Percentiles rank a stretch among this genome's conserved stretches.
These are phyloP conservation scores for Lasioglossum oenotherae DNA, from an alignment of 2,888 invertebrate species.

Conservation along the genomic window DNA sequence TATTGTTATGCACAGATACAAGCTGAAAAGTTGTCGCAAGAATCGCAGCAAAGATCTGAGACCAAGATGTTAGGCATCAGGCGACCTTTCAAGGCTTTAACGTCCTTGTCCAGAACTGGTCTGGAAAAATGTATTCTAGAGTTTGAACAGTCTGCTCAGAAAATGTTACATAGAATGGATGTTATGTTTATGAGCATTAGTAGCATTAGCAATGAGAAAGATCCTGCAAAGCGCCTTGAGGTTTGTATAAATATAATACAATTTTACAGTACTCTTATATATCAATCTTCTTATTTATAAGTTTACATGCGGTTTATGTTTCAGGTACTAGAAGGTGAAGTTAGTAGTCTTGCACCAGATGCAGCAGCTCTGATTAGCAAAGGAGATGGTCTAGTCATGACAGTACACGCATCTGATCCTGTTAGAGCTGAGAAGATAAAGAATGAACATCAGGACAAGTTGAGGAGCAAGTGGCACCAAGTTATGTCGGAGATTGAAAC, in stretches of 20 bases:
- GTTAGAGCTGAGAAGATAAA: conserved; percentile 87
- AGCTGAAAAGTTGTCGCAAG: conserved; percentile 65
- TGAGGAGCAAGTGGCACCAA: conserved; percentile 88
- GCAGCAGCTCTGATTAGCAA: conserved; percentile 91
- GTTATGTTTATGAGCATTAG: conserved; percentile 87
- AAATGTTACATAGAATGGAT: conserved; percentile 87
- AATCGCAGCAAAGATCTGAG: conserved; percentile 57
- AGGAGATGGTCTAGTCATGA: conserved; percentile 91
- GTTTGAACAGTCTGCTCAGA: conserved; percentile 84
- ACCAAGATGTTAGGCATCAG: conserved; percentile 67
- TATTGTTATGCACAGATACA: conserved; percentile 66
- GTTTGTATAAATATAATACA: conserved; percentile 78
- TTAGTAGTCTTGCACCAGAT: conserved; percentile 89
- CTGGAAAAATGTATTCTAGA: conserved; percentile 83
- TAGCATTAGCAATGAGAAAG: conserved; percentile 86
- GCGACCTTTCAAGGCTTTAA: conserved; percentile 74
- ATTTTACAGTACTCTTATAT: background rate
- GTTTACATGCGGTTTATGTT: background rate
- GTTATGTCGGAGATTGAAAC: conserved; percentile 88
- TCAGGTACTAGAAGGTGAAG: conserved; percentile 88
- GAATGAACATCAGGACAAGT: conserved; percentile 86
- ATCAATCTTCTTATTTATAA: background rate
- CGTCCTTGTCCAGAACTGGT: conserved; percentile 78
- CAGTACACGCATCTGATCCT: conserved; percentile 87
- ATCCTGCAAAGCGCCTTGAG: conserved; percentile 88